Conservation (phyloP, 2,113 vertebrate genomes). For the Chaetodon auriga region DNA sequence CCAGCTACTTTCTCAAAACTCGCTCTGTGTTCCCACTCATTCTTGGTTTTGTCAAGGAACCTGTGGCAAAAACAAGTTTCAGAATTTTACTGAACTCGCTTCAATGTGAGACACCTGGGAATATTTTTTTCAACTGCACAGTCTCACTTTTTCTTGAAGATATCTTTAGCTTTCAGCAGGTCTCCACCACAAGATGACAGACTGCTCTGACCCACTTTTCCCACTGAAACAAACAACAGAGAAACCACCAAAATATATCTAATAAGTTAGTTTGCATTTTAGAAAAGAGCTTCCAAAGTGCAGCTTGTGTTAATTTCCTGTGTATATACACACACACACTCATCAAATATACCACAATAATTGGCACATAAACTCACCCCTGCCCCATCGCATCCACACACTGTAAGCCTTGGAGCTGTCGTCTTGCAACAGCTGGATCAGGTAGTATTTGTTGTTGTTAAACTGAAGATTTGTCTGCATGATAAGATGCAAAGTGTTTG, state of each 20-base stretch:
- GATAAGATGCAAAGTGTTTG: background rate
- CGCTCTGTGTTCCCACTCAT: conserved; percentile 86
- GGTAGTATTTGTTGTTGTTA: conserved; percentile 95
- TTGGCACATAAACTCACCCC: conserved; percentile 76
- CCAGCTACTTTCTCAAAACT: conserved; percentile 89
- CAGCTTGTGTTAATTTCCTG: background rate
- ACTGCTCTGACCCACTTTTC: conserved; percentile 88
- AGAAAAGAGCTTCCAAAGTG: background rate
- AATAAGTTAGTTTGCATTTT: background rate
- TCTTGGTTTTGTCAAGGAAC: conserved; percentile 93
- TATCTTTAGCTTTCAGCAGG: conserved; percentile 88
- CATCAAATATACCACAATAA: background rate
- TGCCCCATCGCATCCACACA: conserved; percentile 93
- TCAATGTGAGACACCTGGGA: accelerated
- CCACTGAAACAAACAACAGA: conserved; percentile 82
- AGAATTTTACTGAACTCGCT: background rate
- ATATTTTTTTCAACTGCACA: background rate
- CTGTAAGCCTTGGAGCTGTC: conserved; percentile 85
- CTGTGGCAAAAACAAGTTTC: conserved; percentile 70
- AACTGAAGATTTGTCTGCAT: conserved; percentile 91
- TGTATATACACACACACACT: background rate
- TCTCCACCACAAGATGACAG: conserved; percentile 85
- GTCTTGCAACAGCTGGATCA: conserved; percentile 92
- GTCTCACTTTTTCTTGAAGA: conserved; percentile 90
- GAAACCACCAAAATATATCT: background rate